phyloP scores from a whole-genome alignment of 1,140 invertebrate genomes.

The Phortica variegata region DNA sequence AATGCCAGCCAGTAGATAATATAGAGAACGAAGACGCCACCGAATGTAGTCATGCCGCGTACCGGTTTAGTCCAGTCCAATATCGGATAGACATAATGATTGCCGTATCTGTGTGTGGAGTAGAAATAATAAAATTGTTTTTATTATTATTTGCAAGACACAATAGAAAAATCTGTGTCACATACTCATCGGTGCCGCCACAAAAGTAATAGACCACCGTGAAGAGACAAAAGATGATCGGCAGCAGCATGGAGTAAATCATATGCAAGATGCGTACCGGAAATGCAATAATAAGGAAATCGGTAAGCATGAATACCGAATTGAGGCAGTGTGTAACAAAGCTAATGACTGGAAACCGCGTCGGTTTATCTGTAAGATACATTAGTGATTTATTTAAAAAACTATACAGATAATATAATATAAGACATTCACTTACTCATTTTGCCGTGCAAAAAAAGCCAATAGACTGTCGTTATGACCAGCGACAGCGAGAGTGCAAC shows the following conservation, averaged over 20 bases:
- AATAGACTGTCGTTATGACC: constrained; percentile 65
- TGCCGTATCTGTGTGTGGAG: constrained; percentile 60
- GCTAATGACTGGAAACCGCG: constrained; percentile 61
- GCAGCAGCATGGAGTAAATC: constrained; percentile 67
- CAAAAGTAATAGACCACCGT: constrained; percentile 69
- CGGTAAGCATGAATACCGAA: constrained; percentile 70
- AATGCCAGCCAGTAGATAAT: constrained; percentile 35
- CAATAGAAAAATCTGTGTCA: constrained; percentile 8
- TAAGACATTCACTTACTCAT: constrained; percentile 36
- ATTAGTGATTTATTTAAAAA: constrained; percentile 5
- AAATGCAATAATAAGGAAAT: constrained; percentile 69
- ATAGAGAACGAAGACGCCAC: constrained; percentile 60
- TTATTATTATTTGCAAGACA: constrained; percentile 6
- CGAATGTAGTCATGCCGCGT: constrained; percentile 59
- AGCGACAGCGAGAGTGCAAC: constrained; percentile 61
- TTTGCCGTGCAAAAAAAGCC: constrained; percentile 63
- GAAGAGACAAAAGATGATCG: constrained; percentile 68
- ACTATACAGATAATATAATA: neutral
- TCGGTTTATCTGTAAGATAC: constrained; percentile 36
- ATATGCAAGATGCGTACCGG: constrained; percentile 69
- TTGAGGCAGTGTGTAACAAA: constrained; percentile 73
- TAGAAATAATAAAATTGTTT: constrained; percentile 13
- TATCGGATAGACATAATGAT: constrained; percentile 68
- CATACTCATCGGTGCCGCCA: constrained; percentile 69
- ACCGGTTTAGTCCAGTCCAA: constrained; percentile 66